Evolutionary conservation across 2,113 vertebrate genomes (phyloP).

Genomic region (Toxotes jaculatrix): DNA sequence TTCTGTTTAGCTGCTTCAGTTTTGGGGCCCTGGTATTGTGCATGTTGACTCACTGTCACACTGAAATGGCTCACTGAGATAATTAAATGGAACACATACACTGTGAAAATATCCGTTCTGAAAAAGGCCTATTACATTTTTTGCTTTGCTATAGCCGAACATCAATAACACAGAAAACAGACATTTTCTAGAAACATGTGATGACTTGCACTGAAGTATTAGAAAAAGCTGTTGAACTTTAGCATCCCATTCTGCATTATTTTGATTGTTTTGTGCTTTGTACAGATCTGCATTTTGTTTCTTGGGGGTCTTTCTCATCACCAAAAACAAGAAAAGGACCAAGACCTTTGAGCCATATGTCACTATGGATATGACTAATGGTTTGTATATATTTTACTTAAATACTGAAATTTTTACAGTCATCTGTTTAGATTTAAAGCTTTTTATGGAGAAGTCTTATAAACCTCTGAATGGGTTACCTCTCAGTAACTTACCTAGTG

Average conservation of each 20-base stretch:
- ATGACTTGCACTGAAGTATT: not conserved
- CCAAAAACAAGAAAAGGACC: constrained; percentile 88
- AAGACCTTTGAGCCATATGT: constrained; percentile 95
- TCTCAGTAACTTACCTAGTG: not conserved
- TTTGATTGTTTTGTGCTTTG: constrained; percentile 21
- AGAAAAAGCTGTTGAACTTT: not conserved
- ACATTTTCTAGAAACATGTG: not conserved
- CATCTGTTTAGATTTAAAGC: not conserved
- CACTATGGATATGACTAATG: constrained; percentile 94
- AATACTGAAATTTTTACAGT: not conserved
- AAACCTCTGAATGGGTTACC: not conserved
- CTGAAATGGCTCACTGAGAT: not conserved
- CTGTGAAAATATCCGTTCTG: not conserved
- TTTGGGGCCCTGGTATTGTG: not conserved
- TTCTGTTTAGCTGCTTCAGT: not conserved
- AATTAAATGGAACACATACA: not conserved
- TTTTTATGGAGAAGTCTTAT: not conserved
- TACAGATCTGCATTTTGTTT: constrained; percentile 90
- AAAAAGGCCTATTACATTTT: not conserved
- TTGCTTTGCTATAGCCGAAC: not conserved
- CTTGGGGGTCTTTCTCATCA: constrained; percentile 94
- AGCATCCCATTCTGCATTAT: not conserved
- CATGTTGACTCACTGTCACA: not conserved
- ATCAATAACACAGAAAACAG: not conserved
- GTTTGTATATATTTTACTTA: constrained; percentile 78